Evolutionary conservation across 2,113 vertebrate species (phyloP).

Genomic region (Suricata suricatta): DNA sequence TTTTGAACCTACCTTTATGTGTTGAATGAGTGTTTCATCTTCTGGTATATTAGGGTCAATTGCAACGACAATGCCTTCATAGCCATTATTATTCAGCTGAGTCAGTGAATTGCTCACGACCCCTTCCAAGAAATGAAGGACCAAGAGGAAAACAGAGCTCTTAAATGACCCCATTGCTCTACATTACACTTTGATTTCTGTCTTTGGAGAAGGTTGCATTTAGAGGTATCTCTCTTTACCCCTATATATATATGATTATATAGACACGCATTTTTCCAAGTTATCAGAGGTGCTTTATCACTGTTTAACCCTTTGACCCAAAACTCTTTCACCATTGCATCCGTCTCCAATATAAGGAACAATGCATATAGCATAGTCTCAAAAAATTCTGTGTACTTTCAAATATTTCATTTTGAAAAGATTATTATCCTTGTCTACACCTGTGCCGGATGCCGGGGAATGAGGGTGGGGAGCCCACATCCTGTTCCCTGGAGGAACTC

Average conservation of each 20-base stretch:
- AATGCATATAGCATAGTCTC: not conserved
- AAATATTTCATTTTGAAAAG: slow-evolving; percentile 26
- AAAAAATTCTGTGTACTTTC: slow-evolving; percentile 63
- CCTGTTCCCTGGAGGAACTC: not conserved
- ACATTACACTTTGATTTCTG: not conserved
- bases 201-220: not conserved
- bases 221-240: not conserved
- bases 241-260: not conserved
- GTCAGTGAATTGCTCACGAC: slow-evolving; percentile 72
- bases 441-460: slow-evolving; percentile 47
- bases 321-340: slow-evolving; percentile 3
- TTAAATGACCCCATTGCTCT: slow-evolving; percentile 59
- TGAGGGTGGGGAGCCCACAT: slow-evolving; percentile 52
- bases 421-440: not conserved
- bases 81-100: slow-evolving; percentile 81
- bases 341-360: not conserved
- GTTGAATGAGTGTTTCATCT: slow-evolving; percentile 77
- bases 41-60: slow-evolving; percentile 81
- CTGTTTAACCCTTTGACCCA: slow-evolving; percentile 30
- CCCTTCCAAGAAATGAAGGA: slow-evolving; percentile 57
- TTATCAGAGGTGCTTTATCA: slow-evolving; percentile 54
- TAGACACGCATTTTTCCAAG: not conserved
- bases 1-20: slow-evolving; percentile 79
- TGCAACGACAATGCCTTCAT: slow-evolving; percentile 83
- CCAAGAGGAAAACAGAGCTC: slow-evolving; percentile 65